Percentiles rank a stretch among this genome's conserved stretches.
phyloP scores from a whole-genome alignment of 2,797 vertebrate species.

The Phalanger gymnotis region DNA sequence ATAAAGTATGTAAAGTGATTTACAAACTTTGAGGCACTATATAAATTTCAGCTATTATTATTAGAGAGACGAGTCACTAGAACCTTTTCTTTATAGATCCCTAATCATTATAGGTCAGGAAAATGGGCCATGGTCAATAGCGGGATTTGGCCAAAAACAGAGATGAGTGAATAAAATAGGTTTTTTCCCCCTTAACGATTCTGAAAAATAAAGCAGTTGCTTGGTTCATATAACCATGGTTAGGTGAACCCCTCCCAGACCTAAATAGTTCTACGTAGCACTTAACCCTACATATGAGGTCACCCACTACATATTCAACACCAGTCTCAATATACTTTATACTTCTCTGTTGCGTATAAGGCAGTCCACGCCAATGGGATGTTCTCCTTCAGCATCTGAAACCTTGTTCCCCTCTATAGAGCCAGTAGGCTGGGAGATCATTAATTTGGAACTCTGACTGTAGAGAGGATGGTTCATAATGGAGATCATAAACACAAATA shows the following conservation, averaged over 20 bases:
- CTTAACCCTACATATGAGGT: not conserved
- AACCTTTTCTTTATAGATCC: not conserved
- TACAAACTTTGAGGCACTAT: not conserved
- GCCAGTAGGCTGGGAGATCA: not conserved
- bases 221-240: conserved; percentile 15
- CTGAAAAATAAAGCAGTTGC: not conserved
- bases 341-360: not conserved
- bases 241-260: conserved; percentile 16
- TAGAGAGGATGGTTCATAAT: not conserved
- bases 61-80: not conserved
- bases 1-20: not conserved
- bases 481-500: not conserved
- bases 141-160: not conserved
- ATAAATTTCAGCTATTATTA: not conserved
- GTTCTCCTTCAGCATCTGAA: not conserved
- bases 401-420: conserved; percentile 11
- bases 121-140: not conserved
- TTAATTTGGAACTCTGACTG: conserved; percentile 17
- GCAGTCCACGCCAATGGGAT: not conserved
- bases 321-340: conserved; percentile 17
- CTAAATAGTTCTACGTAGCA: conserved; percentile 13
- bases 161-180: not conserved
- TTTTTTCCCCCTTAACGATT: not conserved
- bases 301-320: conserved; percentile 3
- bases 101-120: not conserved